Conservation (phyloP, 2,888 invertebrate species). For the Sarcophaga rosellei region DNA sequence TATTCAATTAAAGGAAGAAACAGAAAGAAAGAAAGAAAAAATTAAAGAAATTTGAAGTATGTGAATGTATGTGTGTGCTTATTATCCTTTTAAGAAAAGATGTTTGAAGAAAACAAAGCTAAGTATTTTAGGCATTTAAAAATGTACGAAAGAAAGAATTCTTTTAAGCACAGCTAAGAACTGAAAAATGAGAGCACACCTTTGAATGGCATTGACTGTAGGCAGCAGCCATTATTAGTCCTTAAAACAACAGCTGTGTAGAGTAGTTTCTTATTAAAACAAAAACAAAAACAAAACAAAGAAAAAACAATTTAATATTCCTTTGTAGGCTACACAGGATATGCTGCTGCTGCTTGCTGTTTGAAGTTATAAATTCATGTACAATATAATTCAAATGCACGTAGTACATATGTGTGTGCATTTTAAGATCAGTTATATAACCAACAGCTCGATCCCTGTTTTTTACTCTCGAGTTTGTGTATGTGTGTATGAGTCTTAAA, state of each 20-base stretch:
- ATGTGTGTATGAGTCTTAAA: neutral
- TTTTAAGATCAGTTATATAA: conserved; percentile 37
- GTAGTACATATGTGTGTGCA: neutral
- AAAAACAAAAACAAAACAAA: neutral
- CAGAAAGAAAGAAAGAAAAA: too few relatives aligned
- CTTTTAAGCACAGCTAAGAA: too few relatives aligned
- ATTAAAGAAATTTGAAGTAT: too few relatives aligned
- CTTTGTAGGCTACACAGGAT: conserved; percentile 53
- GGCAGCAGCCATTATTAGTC: neutral
- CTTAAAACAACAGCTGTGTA: neutral
- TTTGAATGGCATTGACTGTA: neutral
- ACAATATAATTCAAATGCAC: too few relatives aligned
- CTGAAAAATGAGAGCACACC: neutral
- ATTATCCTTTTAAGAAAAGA: too few relatives aligned
- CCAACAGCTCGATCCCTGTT: conserved; percentile 30
- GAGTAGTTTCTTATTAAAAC: neutral
- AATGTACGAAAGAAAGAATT: neutral
- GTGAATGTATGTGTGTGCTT: too few relatives aligned
- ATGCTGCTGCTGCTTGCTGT: conserved; percentile 37
- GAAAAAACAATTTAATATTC: neutral
- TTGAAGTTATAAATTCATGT: conserved; percentile 4
- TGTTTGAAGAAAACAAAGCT: too few relatives aligned
- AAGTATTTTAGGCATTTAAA: conserved; percentile 3
- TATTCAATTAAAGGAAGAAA: too few relatives aligned
- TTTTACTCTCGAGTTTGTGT: neutral